Evolutionary conservation across 1,140 invertebrate species (phyloP).

Genomic region (roundworm (Caenorhabditis elegans)): DNA sequence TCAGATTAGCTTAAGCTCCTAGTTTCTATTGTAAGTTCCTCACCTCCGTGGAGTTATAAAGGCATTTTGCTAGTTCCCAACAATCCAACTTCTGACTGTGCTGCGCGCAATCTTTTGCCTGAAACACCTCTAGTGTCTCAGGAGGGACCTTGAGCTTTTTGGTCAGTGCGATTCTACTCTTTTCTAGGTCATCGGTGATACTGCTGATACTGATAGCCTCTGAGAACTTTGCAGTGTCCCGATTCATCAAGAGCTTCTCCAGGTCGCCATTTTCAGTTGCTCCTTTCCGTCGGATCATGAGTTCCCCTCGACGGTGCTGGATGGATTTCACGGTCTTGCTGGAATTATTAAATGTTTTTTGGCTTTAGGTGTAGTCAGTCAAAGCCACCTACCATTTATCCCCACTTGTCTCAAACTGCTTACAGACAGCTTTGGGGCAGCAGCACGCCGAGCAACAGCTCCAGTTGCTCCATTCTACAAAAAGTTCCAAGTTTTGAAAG

Average conservation of each 20-base stretch:
- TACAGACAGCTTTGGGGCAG: not conserved
- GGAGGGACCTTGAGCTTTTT: not conserved
- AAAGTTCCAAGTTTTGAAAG: not conserved
- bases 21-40: too few species aligned
- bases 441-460: slow-evolving; percentile 13
- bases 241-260: not conserved
- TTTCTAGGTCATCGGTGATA: not conserved
- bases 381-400: not conserved
- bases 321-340: not conserved
- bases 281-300: not conserved
- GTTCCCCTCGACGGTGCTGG: not conserved
- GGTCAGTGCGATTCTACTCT: not conserved
- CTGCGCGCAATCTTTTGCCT: not conserved
- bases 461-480: not conserved
- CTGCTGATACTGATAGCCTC: not conserved
- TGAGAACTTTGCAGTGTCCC: not conserved
- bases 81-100: slow-evolving; percentile 4
- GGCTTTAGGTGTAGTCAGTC: not conserved
- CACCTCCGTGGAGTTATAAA: not conserved
- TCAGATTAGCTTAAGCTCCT: too few species aligned
- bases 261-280: not conserved
- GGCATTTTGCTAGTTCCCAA: slow-evolving; percentile 9
- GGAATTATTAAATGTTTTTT: not conserved
- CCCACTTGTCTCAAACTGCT: not conserved
- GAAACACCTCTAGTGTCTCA: not conserved